These are phyloP conservation scores for Drosophila arawakana DNA, from an alignment of 1,140 invertebrate genomes.

Conservation along the genomic window DNA sequence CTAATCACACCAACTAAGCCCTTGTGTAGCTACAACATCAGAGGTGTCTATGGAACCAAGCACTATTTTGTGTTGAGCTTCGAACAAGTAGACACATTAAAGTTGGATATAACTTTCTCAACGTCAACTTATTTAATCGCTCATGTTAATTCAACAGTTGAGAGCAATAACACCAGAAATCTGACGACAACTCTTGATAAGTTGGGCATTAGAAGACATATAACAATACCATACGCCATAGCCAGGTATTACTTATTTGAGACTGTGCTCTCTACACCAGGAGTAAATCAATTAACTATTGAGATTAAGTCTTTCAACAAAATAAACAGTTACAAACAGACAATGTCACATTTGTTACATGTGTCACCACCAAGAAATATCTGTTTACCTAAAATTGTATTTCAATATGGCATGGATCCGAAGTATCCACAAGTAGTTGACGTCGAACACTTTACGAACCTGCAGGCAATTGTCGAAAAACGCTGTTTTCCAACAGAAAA, in stretches of 20 bases:
- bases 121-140: constrained; percentile 20
- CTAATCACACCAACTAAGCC: neutral
- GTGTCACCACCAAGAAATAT: neutral
- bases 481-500: neutral
- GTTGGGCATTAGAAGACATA: constrained; percentile 25
- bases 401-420: constrained; percentile 17
- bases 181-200: constrained; percentile 12
- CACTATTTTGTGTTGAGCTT: constrained; percentile 36
- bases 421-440: neutral
- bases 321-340: neutral
- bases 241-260: constrained; percentile 24
- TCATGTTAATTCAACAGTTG: neutral
- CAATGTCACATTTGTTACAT: constrained; percentile 10
- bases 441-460: constrained; percentile 18
- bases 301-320: neutral
- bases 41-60: neutral
- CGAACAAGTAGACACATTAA: neutral
- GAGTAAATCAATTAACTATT: constrained; percentile 14
- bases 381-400: constrained; percentile 6
- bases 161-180: constrained; percentile 12
- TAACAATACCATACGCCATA: constrained; percentile 3
- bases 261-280: constrained; percentile 4
- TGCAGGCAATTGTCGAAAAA: constrained; percentile 23
- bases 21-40: constrained; percentile 29
- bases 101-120: constrained; percentile 18